Evolutionary conservation across 2,113 vertebrate genomes (phyloP).

Genomic region (Ceyx melanurus): DNA sequence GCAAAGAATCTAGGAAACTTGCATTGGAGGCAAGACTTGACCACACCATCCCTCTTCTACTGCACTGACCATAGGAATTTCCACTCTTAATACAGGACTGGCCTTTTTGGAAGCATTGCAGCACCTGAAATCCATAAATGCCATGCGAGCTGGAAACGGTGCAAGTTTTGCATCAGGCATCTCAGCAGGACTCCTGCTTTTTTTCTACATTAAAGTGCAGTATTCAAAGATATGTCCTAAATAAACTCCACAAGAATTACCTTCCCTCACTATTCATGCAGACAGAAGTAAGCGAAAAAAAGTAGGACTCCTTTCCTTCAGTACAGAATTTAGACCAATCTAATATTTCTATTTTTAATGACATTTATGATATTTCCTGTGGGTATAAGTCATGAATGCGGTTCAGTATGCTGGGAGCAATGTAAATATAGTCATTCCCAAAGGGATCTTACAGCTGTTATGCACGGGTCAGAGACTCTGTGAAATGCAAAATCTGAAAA

Average conservation of each 20-base stretch:
- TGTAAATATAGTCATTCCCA: background rate
- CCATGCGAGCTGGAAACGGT: background rate
- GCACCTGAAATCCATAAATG: background rate
- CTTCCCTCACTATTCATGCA: background rate
- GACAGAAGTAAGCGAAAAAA: background rate
- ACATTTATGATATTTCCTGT: conserved; percentile 49
- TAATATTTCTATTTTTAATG: conserved; percentile 53
- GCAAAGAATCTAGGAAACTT: background rate
- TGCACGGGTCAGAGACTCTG: conserved; percentile 8
- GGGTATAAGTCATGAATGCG: conserved; percentile 25
- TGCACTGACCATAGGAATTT: background rate
- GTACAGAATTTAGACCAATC: background rate
- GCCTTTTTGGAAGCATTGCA: background rate
- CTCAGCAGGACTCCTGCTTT: background rate
- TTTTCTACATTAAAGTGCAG: background rate
- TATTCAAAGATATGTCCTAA: background rate
- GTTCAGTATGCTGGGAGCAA: conserved; percentile 9
- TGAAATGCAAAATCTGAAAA: conserved; percentile 22
- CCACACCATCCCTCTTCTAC: background rate
- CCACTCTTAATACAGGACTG: background rate
- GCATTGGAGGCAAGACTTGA: background rate
- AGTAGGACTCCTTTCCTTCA: background rate
- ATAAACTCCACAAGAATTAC: background rate
- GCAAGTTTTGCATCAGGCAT: background rate
- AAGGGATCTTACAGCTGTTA: conserved; percentile 31